Evolutionary conservation across 2,888 invertebrate species (phyloP).

Genomic region (Nemoura dubitans): DNA sequence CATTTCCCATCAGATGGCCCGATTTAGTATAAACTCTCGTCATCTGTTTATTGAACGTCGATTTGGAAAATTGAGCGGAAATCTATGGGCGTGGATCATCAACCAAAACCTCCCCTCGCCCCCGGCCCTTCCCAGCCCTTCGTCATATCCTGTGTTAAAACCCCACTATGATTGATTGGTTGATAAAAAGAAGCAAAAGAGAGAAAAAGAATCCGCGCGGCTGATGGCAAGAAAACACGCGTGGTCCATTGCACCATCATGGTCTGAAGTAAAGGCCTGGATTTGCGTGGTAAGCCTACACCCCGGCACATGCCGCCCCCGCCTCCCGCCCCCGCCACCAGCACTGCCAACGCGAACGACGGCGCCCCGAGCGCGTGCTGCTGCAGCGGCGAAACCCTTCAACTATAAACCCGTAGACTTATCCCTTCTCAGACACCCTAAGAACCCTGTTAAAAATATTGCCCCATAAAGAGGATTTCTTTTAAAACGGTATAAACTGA

Average conservation of each 20-base stretch:
- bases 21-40: constrained; percentile 25
- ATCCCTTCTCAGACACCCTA: constrained; percentile 29
- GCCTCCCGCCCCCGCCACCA: neutral
- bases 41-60: constrained; percentile 46
- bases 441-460: constrained; percentile 31
- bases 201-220: constrained; percentile 27
- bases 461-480: constrained; percentile 29
- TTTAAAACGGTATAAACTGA: constrained; percentile 41
- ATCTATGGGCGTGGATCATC: constrained; percentile 48
- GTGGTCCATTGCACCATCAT: constrained; percentile 39
- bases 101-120: constrained; percentile 14
- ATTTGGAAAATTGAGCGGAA: constrained; percentile 50
- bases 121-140: constrained; percentile 27
- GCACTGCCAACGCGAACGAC: no score
- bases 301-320: neutral
- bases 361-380: constrained; percentile 38
- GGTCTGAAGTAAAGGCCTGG: constrained; percentile 37
- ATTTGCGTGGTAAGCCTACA: constrained; percentile 42
- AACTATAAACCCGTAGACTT: constrained; percentile 39
- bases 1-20: neutral
- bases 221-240: constrained; percentile 46
- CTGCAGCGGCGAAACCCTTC: constrained; percentile 39
- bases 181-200: constrained; percentile 47
- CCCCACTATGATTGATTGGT: constrained; percentile 50
- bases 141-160: constrained; percentile 45